A percentile compares a stretch with the other conserved stretches of the same genome.
Evolutionary conservation across 2,113 vertebrate species (phyloP).

Genomic region (Climacteris rufus): DNA sequence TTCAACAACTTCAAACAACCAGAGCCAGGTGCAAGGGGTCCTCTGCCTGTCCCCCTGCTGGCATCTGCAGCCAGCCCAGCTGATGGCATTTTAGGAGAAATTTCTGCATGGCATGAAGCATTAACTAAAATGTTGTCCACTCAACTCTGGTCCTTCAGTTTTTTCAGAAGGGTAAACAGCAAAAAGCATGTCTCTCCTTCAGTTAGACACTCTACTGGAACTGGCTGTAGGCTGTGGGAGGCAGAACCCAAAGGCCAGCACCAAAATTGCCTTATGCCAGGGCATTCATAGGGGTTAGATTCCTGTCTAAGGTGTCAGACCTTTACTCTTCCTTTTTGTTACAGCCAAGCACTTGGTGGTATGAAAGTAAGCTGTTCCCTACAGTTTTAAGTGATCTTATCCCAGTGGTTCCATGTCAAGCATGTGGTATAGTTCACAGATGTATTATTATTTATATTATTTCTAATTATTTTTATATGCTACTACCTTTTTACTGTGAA

Average conservation of each 20-base stretch:
- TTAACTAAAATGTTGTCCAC: neutral
- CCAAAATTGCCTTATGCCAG: neutral
- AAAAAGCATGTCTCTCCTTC: neutral
- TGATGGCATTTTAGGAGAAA: neutral
- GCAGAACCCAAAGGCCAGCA: neutral
- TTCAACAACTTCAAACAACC: too few species aligned
- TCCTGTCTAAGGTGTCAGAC: neutral
- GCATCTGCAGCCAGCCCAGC: neutral
- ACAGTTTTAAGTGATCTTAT: neutral
- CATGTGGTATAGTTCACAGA: neutral
- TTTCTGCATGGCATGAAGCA: neutral
- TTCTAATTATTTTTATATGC: neutral
- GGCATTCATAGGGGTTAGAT: neutral
- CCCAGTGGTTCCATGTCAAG: neutral
- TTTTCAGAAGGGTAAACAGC: neutral
- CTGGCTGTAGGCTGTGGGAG: rapidly evolving
- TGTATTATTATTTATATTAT: neutral
- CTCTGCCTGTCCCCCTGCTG: rapidly evolving
- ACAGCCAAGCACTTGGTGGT: neutral
- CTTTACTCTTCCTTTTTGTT: neutral
- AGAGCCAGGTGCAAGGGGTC: neutral
- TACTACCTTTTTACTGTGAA: neutral
- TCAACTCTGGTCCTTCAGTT: neutral
- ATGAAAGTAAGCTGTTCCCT: neutral
- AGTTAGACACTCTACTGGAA: neutral